phyloP scores from a whole-genome alignment of 2,797 vertebrate species.

The Hippopotamyrus pictus region DNA sequence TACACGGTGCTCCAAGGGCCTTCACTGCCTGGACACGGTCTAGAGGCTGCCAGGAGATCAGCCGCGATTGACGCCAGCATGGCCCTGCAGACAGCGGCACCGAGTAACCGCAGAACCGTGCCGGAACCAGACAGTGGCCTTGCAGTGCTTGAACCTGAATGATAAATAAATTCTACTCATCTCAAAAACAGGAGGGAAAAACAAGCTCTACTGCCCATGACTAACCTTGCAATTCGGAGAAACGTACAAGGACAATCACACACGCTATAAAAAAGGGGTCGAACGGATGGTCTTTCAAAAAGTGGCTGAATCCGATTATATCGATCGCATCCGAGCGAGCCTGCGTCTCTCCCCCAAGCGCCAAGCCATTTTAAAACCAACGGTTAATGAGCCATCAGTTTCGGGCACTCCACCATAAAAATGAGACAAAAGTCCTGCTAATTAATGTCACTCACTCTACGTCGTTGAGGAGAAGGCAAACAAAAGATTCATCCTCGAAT shows the following conservation, averaged over 20 bases:
- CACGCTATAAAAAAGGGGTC: neutral
- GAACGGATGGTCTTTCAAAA: neutral
- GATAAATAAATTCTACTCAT: neutral
- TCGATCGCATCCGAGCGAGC: neutral
- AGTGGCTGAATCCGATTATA: neutral
- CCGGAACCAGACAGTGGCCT: neutral
- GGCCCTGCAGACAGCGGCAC: neutral
- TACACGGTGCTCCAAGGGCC: neutral
- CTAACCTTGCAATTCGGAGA: neutral
- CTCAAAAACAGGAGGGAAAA: neutral
- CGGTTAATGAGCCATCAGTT: neutral
- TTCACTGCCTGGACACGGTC: neutral
- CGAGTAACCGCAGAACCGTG: neutral
- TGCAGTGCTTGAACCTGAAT: neutral
- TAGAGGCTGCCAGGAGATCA: neutral
- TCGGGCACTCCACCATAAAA: neutral
- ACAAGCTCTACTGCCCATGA: neutral
- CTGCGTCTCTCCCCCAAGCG: neutral
- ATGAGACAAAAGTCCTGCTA: neutral
- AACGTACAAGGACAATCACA: neutral
- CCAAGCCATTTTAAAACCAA: neutral
- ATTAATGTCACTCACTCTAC: constrained; percentile 5
- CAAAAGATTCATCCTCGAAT: neutral
- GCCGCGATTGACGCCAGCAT: neutral
- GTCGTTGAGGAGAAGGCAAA: neutral